Evolutionary conservation across 1,140 invertebrate genomes (phyloP).

Genomic region (Trichomalopsis sarcophagae): DNA sequence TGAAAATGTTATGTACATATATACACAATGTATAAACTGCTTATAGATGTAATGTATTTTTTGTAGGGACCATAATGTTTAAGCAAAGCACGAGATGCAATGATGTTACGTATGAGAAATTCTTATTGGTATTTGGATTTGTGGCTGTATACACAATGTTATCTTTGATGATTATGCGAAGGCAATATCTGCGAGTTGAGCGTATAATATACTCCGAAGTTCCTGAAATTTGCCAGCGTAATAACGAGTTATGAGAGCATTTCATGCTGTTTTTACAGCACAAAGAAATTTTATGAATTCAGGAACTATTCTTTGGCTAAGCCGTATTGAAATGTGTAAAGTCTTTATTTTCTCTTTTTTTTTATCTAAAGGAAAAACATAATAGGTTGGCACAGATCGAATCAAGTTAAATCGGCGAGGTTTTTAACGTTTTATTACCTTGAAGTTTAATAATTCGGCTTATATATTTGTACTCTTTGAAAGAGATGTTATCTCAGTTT

Average conservation of each 20-base stretch:
- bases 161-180: background rate
- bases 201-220: background rate
- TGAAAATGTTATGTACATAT: slow-evolving; percentile 64
- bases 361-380: background rate
- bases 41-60: slow-evolving; percentile 72
- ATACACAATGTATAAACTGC: slow-evolving; percentile 63
- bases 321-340: background rate
- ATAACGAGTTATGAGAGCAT: background rate
- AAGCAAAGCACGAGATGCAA: background rate
- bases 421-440: background rate
- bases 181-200: background rate
- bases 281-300: slow-evolving; percentile 1
- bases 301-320: background rate
- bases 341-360: background rate
- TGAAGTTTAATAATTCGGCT: background rate
- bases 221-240: slow-evolving; percentile 9
- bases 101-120: background rate
- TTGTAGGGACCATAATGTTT: slow-evolving; percentile 69
- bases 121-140: slow-evolving; percentile 30
- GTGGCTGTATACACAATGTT: background rate
- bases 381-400: background rate
- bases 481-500: background rate
- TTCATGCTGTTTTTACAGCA: background rate
- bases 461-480: background rate
- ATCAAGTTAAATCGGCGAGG: background rate